These are phyloP conservation scores for Boloria euphrosyne DNA, from an alignment of 2,888 invertebrate species.

Conservation along the genomic window DNA sequence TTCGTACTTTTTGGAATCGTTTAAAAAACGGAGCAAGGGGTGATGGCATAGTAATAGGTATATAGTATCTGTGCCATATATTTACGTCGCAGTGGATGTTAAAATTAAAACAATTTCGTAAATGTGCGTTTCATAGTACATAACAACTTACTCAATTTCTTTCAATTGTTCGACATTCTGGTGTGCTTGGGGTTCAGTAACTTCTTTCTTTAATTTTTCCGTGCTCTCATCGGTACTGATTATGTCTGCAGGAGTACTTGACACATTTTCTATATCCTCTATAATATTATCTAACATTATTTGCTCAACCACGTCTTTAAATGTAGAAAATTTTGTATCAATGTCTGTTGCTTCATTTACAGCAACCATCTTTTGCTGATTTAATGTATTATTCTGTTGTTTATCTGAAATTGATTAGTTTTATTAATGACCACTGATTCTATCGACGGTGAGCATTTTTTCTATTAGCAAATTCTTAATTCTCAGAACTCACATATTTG, in stretches of 20 bases:
- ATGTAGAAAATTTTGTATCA: conserved; percentile 54
- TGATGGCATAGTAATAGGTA: too few species aligned
- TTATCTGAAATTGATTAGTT: conserved; percentile 16
- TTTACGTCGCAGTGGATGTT: too few species aligned
- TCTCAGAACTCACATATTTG: too few species aligned
- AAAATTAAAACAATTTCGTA: not conserved
- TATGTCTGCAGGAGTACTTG: conserved; percentile 21
- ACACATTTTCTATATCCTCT: conserved; percentile 32
- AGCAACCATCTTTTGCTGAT: conserved; percentile 10
- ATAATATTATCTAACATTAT: conserved; percentile 49
- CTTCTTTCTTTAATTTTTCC: conserved; percentile 29
- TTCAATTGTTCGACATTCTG: conserved; percentile 20
- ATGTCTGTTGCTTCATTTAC: conserved; percentile 15
- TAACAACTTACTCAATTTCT: conserved; percentile 13
- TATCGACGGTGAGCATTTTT: too few species aligned
- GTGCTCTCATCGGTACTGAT: conserved; percentile 15
- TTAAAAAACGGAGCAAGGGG: too few species aligned
- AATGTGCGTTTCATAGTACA: not conserved
- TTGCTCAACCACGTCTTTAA: conserved; percentile 66
- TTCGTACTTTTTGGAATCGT: too few species aligned
- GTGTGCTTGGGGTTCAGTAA: conserved; percentile 1
- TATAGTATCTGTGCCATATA: too few species aligned
- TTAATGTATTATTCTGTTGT: conserved; percentile 7
- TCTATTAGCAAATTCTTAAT: too few species aligned
- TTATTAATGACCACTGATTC: not conserved